Base-by-base conservation (phyloP, 2,888 invertebrate species). In the Oxyteleia sp. region DNA sequence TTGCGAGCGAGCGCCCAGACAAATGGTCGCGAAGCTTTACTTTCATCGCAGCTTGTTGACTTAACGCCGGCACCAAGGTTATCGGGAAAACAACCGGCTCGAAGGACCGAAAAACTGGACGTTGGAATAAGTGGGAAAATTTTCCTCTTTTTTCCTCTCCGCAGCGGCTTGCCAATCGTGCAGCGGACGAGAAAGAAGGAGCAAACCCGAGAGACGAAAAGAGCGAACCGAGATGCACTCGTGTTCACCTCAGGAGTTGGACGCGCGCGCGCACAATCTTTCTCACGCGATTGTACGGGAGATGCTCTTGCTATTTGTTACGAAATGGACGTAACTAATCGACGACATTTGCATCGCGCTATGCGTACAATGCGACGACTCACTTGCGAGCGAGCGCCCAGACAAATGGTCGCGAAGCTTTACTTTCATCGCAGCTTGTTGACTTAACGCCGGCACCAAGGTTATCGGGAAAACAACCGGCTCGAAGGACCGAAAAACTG, bases 311-410 rank as follows among this genome's bases (percentile, higher is more conserved):
- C 68, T 43, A 53, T 80, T 80, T 68, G 76, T 84, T 84, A 81
- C 84, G 72, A 84, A 84, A 84, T 80, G 72, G 49, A 81, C 53
- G 72, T 72, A 76, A 82, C 81, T 59, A 75, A 82, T 82, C 75
- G 81, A 64, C 79, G 79, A 79, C 79, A 79, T 79, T 79, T 79
- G 71, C 79, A 64, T 47, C 57, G 68, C 29, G 74, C 74, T 68
- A 74, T 74, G 80, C 80, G 80, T 71, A 74, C 80, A 80, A 74
- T 74, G 74, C 72, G 68, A 72, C 64, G 63, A 38, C 71, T 79
- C 64, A 72, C 71, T 79, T 45, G 47, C n/a, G n/a, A n/a, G n/a
- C n/a, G n/a, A n/a, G n/a, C n/a, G n/a, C n/a, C 71, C 15, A 18
- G 59, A 78, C 76, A 78, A 78, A 78, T 78, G 59, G 7, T 64